A percentile compares a stretch with the other conserved stretches of the same genome.
Conservation (phyloP, 2,888 invertebrate genomes). For the Drosophila affinis region DNA sequence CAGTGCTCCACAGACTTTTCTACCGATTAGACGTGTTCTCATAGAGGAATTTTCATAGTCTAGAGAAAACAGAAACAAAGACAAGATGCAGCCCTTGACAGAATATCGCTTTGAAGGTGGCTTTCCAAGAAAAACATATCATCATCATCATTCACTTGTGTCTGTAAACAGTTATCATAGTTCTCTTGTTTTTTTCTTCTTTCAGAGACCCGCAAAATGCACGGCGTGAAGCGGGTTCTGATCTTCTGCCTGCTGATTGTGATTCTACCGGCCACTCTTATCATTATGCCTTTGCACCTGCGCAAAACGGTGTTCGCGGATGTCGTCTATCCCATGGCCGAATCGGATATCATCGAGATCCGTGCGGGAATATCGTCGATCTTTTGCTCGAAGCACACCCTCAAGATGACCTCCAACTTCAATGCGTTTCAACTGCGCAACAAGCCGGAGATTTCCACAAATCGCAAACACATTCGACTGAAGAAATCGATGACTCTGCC, state of each 20-base stretch:
- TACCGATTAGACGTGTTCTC: conserved; percentile 36
- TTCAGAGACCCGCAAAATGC: conserved; percentile 89
- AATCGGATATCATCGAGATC: conserved; percentile 93
- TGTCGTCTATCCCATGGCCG: conserved; percentile 90
- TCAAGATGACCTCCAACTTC: conserved; percentile 89
- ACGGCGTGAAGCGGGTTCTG: conserved; percentile 90
- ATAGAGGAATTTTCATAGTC: neutral
- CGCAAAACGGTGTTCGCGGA: conserved; percentile 91
- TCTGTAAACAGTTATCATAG: conserved; percentile 15
- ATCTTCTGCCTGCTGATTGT: conserved; percentile 91
- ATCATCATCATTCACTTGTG: neutral
- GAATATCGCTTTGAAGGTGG: conserved; percentile 82
- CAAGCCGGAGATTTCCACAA: conserved; percentile 88
- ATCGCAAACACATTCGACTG: conserved; percentile 89
- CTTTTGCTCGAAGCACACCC: conserved; percentile 91
- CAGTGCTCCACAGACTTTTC: conserved; percentile 51
- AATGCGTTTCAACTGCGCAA: conserved; percentile 90
- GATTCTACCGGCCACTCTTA: conserved; percentile 89
- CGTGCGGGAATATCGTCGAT: conserved; percentile 92
- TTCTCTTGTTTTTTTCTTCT: conserved; percentile 52
- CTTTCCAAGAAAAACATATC: neutral
- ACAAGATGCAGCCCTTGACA: conserved; percentile 64
- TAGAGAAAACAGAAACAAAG: neutral
- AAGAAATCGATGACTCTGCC: conserved; percentile 93
- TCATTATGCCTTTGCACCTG: conserved; percentile 91